Percentiles rank a stretch among this genome's conserved stretches.
Evolutionary conservation across 2,797 vertebrate species (phyloP).

Genomic region (Garrulus glandarius): DNA sequence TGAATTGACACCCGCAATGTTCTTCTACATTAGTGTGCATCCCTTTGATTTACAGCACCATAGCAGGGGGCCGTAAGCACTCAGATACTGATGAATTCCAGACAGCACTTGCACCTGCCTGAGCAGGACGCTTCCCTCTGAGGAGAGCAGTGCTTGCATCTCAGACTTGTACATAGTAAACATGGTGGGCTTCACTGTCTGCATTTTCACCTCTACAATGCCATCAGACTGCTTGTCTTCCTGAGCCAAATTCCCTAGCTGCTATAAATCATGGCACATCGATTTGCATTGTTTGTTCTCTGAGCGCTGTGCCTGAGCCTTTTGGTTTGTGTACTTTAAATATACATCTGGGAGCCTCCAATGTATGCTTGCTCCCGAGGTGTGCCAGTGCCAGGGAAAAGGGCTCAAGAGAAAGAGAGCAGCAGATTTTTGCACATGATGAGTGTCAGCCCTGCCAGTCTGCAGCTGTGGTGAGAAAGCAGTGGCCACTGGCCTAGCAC

Average conservation of each 20-base stretch:
- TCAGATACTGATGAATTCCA: conserved; percentile 27
- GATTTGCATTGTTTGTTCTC: neutral
- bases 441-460: neutral
- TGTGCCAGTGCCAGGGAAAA: neutral
- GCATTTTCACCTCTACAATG: neutral
- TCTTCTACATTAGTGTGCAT: neutral
- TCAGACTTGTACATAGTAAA: neutral
- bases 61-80: neutral
- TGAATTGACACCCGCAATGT: conserved; percentile 32
- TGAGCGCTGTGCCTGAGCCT: neutral
- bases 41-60: conserved; percentile 27
- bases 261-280: neutral
- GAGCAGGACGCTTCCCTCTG: neutral
- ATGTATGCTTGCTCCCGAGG: accelerated
- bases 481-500: neutral
- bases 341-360: neutral
- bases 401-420: neutral
- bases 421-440: accelerated
- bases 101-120: neutral
- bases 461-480: neutral
- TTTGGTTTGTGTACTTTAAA: neutral
- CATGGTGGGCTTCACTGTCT: neutral
- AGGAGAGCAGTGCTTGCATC: neutral
- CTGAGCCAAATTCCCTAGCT: neutral
- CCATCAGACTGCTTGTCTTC: neutral